These are phyloP conservation scores for Synanthedon andrenaeformis DNA, from an alignment of 2,888 invertebrate species.

Conservation along the genomic window DNA sequence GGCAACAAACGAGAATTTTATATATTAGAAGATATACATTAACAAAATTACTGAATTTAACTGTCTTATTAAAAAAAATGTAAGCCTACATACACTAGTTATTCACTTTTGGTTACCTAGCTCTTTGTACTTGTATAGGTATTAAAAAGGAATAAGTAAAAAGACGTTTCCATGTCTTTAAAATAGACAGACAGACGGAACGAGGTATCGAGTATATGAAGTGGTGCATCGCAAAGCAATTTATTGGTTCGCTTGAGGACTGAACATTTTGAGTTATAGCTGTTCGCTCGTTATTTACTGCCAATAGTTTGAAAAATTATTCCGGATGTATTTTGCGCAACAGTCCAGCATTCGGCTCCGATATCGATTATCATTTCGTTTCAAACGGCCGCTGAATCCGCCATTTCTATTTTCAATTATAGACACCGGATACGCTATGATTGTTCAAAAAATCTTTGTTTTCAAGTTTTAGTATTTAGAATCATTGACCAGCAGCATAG, in stretches of 20 bases:
- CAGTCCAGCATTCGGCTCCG: not conserved
- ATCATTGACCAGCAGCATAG: too few species aligned
- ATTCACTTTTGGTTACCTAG: too few species aligned
- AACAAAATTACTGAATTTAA: too few species aligned
- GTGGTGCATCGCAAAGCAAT: not conserved
- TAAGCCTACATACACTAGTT: too few species aligned
- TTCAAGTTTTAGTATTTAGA: too few species aligned
- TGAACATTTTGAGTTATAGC: not conserved
- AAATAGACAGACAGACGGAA: conserved; percentile 23
- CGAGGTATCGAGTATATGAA: conserved; percentile 17
- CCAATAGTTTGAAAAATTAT: not conserved
- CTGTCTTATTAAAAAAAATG: too few species aligned
- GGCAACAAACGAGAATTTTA: too few species aligned
- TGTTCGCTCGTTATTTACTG: conserved; percentile 2
- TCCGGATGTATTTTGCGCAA: not conserved
- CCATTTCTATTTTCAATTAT: not conserved
- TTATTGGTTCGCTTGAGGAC: not conserved
- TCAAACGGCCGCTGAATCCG: not conserved
- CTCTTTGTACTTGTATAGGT: too few species aligned
- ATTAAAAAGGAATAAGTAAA: too few species aligned
- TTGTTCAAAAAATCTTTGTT: too few species aligned
- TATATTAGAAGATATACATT: too few species aligned
- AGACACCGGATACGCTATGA: not conserved
- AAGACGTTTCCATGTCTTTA: conserved; percentile 17
- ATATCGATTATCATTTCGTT: not conserved